These are phyloP conservation scores for Galaxea fascicularis DNA, from an alignment of 92 coral and sea anemone genomes.

Conservation along the genomic window DNA sequence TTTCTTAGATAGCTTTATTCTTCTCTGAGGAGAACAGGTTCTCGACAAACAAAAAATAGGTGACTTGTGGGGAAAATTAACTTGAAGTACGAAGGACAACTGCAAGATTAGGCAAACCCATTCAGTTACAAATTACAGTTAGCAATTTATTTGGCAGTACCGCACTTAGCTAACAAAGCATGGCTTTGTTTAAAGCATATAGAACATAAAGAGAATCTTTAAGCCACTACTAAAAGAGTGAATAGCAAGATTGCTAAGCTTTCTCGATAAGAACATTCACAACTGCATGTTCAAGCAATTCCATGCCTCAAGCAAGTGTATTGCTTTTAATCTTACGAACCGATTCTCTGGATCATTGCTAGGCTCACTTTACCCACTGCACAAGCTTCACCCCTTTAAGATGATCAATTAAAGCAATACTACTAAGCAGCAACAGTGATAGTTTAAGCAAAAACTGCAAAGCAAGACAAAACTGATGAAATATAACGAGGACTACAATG, in stretches of 20 bases:
- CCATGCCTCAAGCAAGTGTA: slow-evolving; percentile 86
- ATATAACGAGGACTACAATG: slow-evolving; percentile 40
- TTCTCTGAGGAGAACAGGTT: background rate
- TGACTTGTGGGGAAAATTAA: too few relatives aligned
- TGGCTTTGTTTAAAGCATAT: background rate
- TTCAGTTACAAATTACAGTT: slow-evolving; percentile 23
- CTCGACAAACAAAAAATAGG: slow-evolving; percentile 3
- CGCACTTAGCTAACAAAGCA: background rate
- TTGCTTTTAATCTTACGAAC: slow-evolving; percentile 14
- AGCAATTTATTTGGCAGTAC: background rate
- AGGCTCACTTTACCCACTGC: background rate
- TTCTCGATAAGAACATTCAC: slow-evolving; percentile 26
- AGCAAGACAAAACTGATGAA: slow-evolving; percentile 12
- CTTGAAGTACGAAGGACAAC: slow-evolving; percentile 3
- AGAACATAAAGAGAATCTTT: slow-evolving; percentile 3
- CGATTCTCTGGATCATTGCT: background rate
- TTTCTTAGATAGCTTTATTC: background rate
- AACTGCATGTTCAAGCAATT: slow-evolving; percentile 36
- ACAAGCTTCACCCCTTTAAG: background rate
- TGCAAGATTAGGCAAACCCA: background rate
- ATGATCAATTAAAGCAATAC: background rate
- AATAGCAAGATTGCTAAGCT: background rate
- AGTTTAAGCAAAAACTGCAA: slow-evolving; percentile 3
- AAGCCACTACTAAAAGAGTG: background rate
- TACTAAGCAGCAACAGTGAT: background rate